These are phyloP conservation scores for Trematocara marginatum DNA, from an alignment of 2,113 vertebrate genomes.

Conservation along the genomic window DNA sequence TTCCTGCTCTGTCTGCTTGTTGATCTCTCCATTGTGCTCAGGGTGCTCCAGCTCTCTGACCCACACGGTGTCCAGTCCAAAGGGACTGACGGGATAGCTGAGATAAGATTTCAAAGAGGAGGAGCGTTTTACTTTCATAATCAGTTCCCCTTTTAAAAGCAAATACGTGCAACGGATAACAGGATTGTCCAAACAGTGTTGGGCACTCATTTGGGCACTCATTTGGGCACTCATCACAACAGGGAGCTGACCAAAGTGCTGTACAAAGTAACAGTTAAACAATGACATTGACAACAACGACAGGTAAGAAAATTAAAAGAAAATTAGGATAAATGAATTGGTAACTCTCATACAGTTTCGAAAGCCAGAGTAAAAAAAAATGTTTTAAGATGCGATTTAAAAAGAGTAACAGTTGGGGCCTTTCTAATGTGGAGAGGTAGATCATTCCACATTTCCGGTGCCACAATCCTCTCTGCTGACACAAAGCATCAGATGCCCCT, in stretches of 20 bases:
- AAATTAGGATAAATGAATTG: no score
- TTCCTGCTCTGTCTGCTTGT: background rate
- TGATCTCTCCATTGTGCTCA: conserved; percentile 40
- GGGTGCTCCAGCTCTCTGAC: background rate
- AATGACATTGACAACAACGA: no score
- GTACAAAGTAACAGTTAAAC: no score
- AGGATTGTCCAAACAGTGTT: background rate
- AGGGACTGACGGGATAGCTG: background rate
- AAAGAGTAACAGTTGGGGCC: no score
- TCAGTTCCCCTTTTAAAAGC: conserved; percentile 16
- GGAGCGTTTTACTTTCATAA: background rate
- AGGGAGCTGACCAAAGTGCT: no score
- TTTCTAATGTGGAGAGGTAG: no score
- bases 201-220: background rate
- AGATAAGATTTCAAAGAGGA: conserved; percentile 21
- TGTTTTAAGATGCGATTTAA: no score
- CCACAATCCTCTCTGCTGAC: background rate
- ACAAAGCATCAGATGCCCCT: background rate
- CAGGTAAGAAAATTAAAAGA: no score
- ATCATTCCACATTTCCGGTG: no score
- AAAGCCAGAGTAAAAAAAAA: no score
- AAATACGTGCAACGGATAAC: background rate
- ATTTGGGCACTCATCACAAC: no score
- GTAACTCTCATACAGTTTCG: no score
- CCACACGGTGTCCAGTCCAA: background rate